These are phyloP conservation scores for Drosophila infuscata DNA, from an alignment of 2,888 invertebrate genomes.

Conservation along the genomic window DNA sequence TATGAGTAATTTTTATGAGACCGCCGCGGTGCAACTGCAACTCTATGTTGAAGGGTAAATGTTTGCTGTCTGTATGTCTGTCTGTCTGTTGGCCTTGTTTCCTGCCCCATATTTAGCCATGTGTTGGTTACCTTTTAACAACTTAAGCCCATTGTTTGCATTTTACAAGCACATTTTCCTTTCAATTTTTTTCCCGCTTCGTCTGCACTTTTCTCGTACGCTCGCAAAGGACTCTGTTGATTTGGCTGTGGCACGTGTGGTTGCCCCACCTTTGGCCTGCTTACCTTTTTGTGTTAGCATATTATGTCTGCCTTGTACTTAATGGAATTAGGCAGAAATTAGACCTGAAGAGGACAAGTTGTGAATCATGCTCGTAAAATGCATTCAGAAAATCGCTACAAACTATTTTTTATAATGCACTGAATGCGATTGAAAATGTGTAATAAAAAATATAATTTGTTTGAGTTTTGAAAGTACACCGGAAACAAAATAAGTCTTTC, in stretches of 20 bases:
- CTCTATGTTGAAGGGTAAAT: constrained; percentile 15
- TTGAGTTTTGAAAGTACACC: not conserved
- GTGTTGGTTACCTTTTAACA: not conserved
- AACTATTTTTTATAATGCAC: no score
- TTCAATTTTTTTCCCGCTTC: constrained; percentile 2
- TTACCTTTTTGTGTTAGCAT: constrained; percentile 5
- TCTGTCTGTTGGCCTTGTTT: constrained; percentile 25
- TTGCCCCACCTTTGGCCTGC: constrained; percentile 6
- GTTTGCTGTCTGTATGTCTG: constrained; percentile 20
- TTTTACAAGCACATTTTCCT: not conserved
- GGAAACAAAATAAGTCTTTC: not conserved
- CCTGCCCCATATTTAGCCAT: not conserved
- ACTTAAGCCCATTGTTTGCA: not conserved
- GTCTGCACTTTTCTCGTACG: constrained; percentile 12
- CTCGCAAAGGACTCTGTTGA: constrained; percentile 17
- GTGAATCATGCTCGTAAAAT: constrained; percentile 10
- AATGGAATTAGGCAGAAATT: constrained; percentile 65
- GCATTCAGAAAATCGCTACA: not conserved
- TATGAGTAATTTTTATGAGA: constrained; percentile 76
- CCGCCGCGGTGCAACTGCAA: constrained; percentile 15
- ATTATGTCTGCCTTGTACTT: constrained; percentile 18
- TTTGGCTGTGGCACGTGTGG: constrained; percentile 20
- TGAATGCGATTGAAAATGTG: not conserved
- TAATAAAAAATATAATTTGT: not conserved
- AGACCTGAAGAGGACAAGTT: constrained; percentile 11